Base-by-base conservation (phyloP, 2,797 vertebrate species). In the Echeneis naucrates region DNA sequence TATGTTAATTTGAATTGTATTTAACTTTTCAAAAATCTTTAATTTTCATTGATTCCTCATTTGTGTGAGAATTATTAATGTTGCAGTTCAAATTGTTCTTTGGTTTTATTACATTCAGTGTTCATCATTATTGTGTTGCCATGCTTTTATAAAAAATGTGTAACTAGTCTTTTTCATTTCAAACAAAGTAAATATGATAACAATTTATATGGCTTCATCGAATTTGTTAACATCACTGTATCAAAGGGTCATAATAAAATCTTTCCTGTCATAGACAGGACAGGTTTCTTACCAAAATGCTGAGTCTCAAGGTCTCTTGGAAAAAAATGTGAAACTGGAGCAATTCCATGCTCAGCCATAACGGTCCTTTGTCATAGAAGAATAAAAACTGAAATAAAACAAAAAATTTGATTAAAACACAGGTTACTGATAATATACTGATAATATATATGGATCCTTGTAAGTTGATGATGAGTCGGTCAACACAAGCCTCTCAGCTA, bases 121-220 rank as follows among this genome's bases (percentile, higher is more conserved):
- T 87, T 85, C 48, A 73, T 84, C 72, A 68, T 68, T n/a, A 71
- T 62, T 38, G 72, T 87, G 74, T 74, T 62, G 7, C 55, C 65
- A 81, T 86, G 73, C 72, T 89, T 93, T 91, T 91, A 75, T 92
- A 90, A 87, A 60, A 77, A 87, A 59, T 84, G 73, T 91, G 85
- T 88, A 89, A 83, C 68, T 21, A 30, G 84, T 32, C 62, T 85
- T 88, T 88, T 91, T 84, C 40, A 82, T 87, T 90, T 88, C 88
- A 93, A 90, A 75, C 14, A 60, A 63, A 50, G 32, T 68, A 75
- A 85, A 68, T 55, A 64, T 80, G 21, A 63, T 69, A 17, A 37
- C 4, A 35, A 1, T 30, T 44, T 23, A 16, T 4, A 16, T 33
- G 30, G 12, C 27, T 17, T 45, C 0, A 52, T 70, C 7, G 1